These are phyloP conservation scores for Erinaceus europaeus DNA, from an alignment of 2,113 vertebrate genomes.

Conservation along the genomic window DNA sequence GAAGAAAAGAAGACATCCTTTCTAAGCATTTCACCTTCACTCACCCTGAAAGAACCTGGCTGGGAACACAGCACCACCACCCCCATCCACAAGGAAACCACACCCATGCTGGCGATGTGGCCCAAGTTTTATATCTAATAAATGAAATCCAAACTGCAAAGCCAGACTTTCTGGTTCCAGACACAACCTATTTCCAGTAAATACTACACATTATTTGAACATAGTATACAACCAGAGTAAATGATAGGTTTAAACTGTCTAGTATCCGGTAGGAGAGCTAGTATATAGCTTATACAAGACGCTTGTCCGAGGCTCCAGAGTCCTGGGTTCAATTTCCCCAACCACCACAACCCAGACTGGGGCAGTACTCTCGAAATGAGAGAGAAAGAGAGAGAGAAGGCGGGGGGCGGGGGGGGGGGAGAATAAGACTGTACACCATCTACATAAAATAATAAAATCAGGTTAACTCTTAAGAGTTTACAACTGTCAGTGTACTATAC, in stretches of 20 bases:
- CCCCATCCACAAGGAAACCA: neutral
- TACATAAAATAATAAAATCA: conserved; percentile 1
- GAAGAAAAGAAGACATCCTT: neutral
- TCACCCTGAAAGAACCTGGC: neutral
- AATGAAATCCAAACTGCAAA: neutral
- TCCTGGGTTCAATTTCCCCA: too few relatives aligned
- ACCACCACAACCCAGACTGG: too few relatives aligned
- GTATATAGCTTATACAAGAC: too few relatives aligned
- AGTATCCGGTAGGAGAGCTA: too few relatives aligned
- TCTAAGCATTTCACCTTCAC: neutral
- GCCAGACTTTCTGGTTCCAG: neutral
- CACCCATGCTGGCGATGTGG: neutral
- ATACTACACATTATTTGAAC: conserved; percentile 12
- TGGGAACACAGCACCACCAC: neutral
- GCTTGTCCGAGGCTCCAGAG: too few relatives aligned
- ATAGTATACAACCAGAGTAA: neutral
- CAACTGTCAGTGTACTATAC: neutral
- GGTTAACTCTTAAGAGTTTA: neutral
- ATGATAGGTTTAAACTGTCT: neutral
- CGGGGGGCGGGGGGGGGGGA: too few relatives aligned
- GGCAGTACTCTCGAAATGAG: too few relatives aligned
- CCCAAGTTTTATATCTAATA: neutral
- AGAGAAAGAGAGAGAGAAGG: too few relatives aligned
- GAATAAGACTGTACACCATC: neutral
- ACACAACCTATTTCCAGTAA: neutral